Base-by-base conservation (phyloP, 2,888 invertebrate genomes). In the Notodonta ziczac region DNA sequence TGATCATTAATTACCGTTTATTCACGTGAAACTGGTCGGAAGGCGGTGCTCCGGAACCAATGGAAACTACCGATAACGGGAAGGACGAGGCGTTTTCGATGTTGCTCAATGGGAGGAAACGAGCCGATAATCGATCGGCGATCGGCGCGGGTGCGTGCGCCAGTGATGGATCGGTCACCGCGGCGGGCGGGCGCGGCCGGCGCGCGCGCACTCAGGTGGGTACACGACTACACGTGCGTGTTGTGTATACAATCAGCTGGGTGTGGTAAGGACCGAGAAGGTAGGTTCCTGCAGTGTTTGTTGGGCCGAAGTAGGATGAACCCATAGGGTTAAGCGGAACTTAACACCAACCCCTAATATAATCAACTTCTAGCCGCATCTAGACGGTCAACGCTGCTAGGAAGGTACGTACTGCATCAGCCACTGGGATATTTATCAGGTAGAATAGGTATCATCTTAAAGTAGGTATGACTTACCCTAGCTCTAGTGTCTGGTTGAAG, bases 91-190 rank as follows among this genome's bases (percentile, higher is more conserved):
- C 64, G 66, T 71, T 62, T 67, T 60, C 62, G 44, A 32, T 54
- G 73, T 83, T 82, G 76, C 80, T 81, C 80, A 86, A 85, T 83
- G 84, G 77, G 69, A 84, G 85, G 85, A 85, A 81, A 78, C 24
- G 44, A 10, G 44, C 55, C 16, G 50, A 9, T 50, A 53, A 53
- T 53, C 40, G 44, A 42, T 56, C 56, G 56, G 10, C 54, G 54
- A 39, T 14, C 54, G 39, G 8, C 12, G 44, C 56, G 42, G 6
- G 42, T n/a, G 24, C 56, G 14, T 9, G 2, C n/a, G 39, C 32
- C 42, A 59, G 58, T 59, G 24, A 59, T 59, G 58, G 54, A 54
- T 59, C 53, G 54, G 46, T 46, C 35, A 32, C 54, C 46, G 56
- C 44, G 56, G 44, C 56, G 56, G 13, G 56, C 56, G 56, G 16